Base-by-base conservation (phyloP, 1,140 invertebrate species). In the Formica exsecta region DNA sequence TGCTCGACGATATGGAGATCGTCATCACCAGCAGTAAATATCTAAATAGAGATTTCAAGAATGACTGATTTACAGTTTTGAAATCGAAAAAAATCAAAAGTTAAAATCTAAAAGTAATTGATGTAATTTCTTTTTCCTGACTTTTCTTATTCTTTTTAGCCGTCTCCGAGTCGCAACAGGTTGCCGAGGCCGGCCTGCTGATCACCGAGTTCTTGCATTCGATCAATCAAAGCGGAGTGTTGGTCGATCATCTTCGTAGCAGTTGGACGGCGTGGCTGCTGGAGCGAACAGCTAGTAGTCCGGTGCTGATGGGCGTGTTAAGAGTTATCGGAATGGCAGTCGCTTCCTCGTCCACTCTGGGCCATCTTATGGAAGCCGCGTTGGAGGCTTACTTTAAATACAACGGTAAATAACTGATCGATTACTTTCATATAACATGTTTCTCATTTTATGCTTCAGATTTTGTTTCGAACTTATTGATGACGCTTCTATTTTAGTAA, bases 1-100 rank as follows among this genome's bases (percentile, higher is more conserved):
- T 97, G 91, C 90, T 97, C 16, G 96, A 96, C 65, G 96, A 97
- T 87, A 96, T 96, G 90, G 96, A 97, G 92, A 93, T 93, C 5
- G 95, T 96, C 11, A 95, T 96, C 75, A 92, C 92, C 6, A 95
- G 94, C 87, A 96, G 96, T 96, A 91, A 95, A 94, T 94, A 75
- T 57, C 5, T 22, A n/a, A 0, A 79, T 54, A 2, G 16, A 29
- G 0, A 29, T 61, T 36, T 38, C 3, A 48, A 73, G 29, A 44
- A 13, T 66, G 7, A 51, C 2, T 7, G 16, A 70, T 80, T 0
- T 25, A 13, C 54, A 22, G 8, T 7, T 57, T n/a, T 22, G 25
- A 57, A 2, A 41, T 73, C 3, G 38, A 77, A 75, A 22, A 59
- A 7, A 0, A 22, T 9, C n/a, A 29, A 19, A n/a, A 19, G 19